Evolutionary conservation across 1,140 invertebrate genomes (phyloP).

Genomic region (Parasteatoda tepidariorum): DNA sequence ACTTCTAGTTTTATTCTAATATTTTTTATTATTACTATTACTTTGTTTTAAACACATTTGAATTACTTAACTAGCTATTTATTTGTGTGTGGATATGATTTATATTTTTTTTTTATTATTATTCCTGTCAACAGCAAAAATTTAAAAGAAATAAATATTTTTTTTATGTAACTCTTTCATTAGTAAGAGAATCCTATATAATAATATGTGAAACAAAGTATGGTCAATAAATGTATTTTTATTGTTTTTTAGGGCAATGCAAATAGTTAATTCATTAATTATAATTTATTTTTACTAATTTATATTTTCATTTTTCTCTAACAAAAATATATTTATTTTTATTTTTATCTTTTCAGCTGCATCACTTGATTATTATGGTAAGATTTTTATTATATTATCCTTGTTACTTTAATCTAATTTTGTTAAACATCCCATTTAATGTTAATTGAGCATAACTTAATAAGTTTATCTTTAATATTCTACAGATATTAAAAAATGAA

Average conservation of each 20-base stretch:
- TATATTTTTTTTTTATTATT: background rate
- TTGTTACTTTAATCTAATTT: background rate
- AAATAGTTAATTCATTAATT: background rate
- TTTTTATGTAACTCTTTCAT: background rate
- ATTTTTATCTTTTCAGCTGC: background rate
- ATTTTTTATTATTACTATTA: too few relatives aligned
- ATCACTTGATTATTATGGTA: slow-evolving; percentile 50
- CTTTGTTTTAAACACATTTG: background rate
- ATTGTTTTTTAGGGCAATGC: background rate
- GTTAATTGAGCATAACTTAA: too few relatives aligned
- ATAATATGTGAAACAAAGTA: too few relatives aligned
- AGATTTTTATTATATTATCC: slow-evolving; percentile 9
- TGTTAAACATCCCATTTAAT: too few relatives aligned
- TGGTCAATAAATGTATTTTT: too few relatives aligned
- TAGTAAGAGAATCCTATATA: too few relatives aligned
- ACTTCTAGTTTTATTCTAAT: too few relatives aligned
- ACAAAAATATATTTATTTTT: background rate
- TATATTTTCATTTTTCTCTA: too few relatives aligned
- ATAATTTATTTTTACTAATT: background rate
- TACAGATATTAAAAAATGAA: too few relatives aligned
- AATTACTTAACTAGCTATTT: background rate
- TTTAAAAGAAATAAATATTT: background rate
- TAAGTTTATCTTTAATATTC: too few relatives aligned
- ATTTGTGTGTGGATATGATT: background rate
- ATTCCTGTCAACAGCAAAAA: background rate